Evolutionary conservation across 2,113 vertebrate species (phyloP), one percentile per base, ranked within the genome.

Genomic region (Nanger granti): DNA sequence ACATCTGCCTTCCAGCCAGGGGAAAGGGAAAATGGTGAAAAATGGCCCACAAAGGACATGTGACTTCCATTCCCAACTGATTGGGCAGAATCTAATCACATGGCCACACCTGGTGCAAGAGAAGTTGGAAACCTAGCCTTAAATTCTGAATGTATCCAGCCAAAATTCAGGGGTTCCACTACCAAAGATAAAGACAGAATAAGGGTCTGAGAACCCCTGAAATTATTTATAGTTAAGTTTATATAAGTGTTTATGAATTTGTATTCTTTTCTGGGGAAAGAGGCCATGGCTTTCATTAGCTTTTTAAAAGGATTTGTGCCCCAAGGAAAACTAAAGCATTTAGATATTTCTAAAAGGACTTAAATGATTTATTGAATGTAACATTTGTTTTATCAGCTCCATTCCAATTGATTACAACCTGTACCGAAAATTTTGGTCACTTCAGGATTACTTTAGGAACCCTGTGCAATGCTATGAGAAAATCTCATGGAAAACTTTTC

Each of bases 401-500:
- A 99, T 99, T 98, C 99, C 99, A 17, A 99, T 99, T 84, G 99
- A 99, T 99, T 99, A 99, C 99, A 99, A 99, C 98, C 97, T 99
- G 82, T 99, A 99, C 98, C 99, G 99, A 98, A 99, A 99, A 98
- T 99, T 99, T 99, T 99, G 99, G 99, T 99, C 99, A 0, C 99
- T 99, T 98, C 99, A 99, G 97, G 99, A 99, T 99, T 99, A 99
- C 98, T 99, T 99, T 98, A 99, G 99, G 96, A 99, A 99, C 98
- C 99, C 99, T 37, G 98, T 99, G 89, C 99, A 99, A 97, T 99
- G 99, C 98, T 99, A 99, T 62, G 99, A 99, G 97, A 99, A 99
- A 97, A 99, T 99, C 96, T 99, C 99, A 6, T 99, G 99, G 99
- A 99, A 99, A 98, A 99, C 99, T 4, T 99, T 99, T 96, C 99